These are phyloP conservation scores for Microctenopoma stevenorrisi DNA, from an alignment of 2,797 vertebrate genomes.

Conservation along the genomic window DNA sequence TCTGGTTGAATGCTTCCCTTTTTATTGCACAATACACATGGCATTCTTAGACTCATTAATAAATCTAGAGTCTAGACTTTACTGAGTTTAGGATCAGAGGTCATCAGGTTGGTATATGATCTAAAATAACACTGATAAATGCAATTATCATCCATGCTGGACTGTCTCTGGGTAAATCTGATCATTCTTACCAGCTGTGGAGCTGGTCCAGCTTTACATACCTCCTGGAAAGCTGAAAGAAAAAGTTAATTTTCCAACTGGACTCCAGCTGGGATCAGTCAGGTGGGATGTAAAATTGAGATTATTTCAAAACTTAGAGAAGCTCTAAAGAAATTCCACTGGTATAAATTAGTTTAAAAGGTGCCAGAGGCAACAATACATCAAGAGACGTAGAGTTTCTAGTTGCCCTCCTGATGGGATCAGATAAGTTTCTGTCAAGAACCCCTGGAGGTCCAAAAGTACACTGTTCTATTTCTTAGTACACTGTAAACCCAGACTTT, in stretches of 20 bases:
- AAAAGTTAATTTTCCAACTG: slow-evolving; percentile 14
- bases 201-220: slow-evolving; percentile 8
- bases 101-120: neutral
- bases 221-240: slow-evolving; percentile 11
- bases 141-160: slow-evolving; percentile 4
- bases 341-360: slow-evolving; percentile 34
- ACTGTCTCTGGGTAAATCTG: neutral
- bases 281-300: slow-evolving; percentile 32
- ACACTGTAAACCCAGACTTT: no score
- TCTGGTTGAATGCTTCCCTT: neutral
- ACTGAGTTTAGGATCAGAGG: neutral
- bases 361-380: slow-evolving; percentile 9
- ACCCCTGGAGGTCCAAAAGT: slow-evolving; percentile 15
- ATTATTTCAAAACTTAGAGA: slow-evolving; percentile 6
- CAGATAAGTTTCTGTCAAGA: slow-evolving; percentile 18
- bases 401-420: slow-evolving; percentile 31
- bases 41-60: neutral
- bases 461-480: slow-evolving; percentile 2
- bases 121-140: neutral
- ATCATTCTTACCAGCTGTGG: slow-evolving; percentile 10
- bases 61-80: slow-evolving; percentile 1
- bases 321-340: slow-evolving; percentile 7
- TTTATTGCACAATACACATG: neutral
- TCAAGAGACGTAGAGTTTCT: slow-evolving; percentile 11
- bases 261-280: slow-evolving; percentile 29